Evolutionary conservation across 2,797 vertebrate species (phyloP).

Genomic region (Enteromius radiatus): DNA sequence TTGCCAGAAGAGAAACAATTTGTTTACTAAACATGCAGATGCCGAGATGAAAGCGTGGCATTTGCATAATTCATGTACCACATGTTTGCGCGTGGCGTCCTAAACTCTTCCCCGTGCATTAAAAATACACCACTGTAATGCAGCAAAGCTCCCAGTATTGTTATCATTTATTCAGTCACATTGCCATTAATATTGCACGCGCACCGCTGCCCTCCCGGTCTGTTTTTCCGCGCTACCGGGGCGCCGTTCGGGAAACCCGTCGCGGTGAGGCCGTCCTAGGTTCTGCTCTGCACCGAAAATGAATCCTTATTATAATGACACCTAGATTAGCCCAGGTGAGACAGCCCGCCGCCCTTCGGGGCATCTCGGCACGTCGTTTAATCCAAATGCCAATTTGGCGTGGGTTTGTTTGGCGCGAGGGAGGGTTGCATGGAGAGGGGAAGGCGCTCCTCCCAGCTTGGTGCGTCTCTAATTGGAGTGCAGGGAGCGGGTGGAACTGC

Average conservation of each 20-base stretch:
- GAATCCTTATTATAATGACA: slow-evolving; percentile 86
- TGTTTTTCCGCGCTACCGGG: slow-evolving; percentile 58
- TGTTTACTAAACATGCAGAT: slow-evolving; percentile 83
- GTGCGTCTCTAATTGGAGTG: slow-evolving; percentile 97
- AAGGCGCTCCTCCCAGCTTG: slow-evolving; percentile 78
- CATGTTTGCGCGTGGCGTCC: slow-evolving; percentile 67
- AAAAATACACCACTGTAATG: slow-evolving; percentile 78
- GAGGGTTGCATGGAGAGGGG: slow-evolving; percentile 62
- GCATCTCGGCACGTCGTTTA: slow-evolving; percentile 88
- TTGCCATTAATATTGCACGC: slow-evolving; percentile 82
- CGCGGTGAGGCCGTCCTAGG: slow-evolving; percentile 23
- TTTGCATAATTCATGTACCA: slow-evolving; percentile 78
- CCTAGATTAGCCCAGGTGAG: slow-evolving; percentile 78
- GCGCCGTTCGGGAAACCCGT: slow-evolving; percentile 53
- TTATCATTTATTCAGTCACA: slow-evolving; percentile 77
- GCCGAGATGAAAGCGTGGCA: slow-evolving; percentile 64
- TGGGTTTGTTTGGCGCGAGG: slow-evolving; percentile 64
- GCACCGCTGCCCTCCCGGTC: slow-evolving; percentile 56
- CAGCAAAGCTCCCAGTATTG: slow-evolving; percentile 68
- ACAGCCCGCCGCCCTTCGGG: slow-evolving; percentile 73
- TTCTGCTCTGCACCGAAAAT: slow-evolving; percentile 55
- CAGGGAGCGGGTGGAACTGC: slow-evolving; percentile 92
- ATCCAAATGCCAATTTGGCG: slow-evolving; percentile 98
- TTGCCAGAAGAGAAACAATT: slow-evolving; percentile 77
- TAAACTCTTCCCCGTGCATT: slow-evolving; percentile 77